A percentile compares a stretch with the other conserved stretches of the same genome.
Conservation (phyloP, 2,888 invertebrate genomes). For the Antitype chi region DNA sequence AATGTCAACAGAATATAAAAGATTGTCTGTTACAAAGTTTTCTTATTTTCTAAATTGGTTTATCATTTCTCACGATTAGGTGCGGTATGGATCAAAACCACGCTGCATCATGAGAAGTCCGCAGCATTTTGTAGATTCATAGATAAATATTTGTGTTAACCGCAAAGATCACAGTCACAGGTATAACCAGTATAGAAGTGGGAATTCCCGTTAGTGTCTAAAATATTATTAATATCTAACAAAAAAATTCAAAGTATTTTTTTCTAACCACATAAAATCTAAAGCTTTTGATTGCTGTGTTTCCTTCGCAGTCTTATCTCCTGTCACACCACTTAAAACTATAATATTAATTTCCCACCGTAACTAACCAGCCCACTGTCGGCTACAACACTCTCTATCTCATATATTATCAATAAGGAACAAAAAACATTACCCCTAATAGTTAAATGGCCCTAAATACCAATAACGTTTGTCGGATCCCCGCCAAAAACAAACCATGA, state of each 20-base stretch:
- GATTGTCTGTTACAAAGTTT: slow-evolving; percentile 27
- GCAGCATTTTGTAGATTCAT: slow-evolving; percentile 24
- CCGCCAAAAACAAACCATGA: slow-evolving; percentile 91
- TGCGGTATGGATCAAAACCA: slow-evolving; percentile 14
- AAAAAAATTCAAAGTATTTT: not conserved
- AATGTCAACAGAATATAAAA: slow-evolving; percentile 20
- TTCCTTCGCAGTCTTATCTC: slow-evolving; percentile 59
- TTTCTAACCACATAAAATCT: not conserved
- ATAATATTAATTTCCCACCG: slow-evolving; percentile 85
- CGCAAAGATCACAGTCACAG: slow-evolving; percentile 14
- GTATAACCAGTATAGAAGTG: not conserved
- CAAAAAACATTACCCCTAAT: slow-evolving; percentile 84
- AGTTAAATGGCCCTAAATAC: slow-evolving; percentile 88
- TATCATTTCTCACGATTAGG: slow-evolving; percentile 31
- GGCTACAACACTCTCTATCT: slow-evolving; percentile 82
- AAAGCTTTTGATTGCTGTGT: not conserved
- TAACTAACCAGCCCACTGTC: slow-evolving; percentile 82
- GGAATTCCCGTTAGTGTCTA: not conserved
- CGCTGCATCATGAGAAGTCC: slow-evolving; percentile 26
- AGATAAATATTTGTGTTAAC: slow-evolving; percentile 10
- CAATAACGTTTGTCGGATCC: slow-evolving; percentile 90
- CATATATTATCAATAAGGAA: slow-evolving; percentile 82
- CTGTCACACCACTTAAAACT: slow-evolving; percentile 75
- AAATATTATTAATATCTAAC: not conserved
- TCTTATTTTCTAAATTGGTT: slow-evolving; percentile 44